These are phyloP conservation scores for Lerema accius DNA, from an alignment of 1,140 invertebrate genomes.

Conservation along the genomic window DNA sequence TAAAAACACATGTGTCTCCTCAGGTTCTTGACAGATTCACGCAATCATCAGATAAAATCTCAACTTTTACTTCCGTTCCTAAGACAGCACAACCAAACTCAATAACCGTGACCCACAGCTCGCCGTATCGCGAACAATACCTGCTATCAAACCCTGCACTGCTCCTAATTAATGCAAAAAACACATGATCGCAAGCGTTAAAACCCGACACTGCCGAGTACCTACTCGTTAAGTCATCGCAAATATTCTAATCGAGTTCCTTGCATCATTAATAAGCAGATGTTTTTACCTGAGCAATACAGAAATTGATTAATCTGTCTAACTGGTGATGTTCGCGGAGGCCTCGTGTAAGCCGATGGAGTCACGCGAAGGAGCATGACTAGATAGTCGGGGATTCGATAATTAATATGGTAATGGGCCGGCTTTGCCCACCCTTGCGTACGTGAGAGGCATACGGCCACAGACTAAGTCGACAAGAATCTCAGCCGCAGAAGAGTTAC, in stretches of 20 bases:
- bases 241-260: slow-evolving; percentile 29
- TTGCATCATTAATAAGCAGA: slow-evolving; percentile 42
- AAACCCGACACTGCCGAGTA: not conserved
- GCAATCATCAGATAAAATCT: no score
- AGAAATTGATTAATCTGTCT: slow-evolving; percentile 49
- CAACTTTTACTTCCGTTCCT: no score
- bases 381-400: slow-evolving; percentile 56
- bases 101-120: not conserved
- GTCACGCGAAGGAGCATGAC: slow-evolving; percentile 60
- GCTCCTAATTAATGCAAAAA: slow-evolving; percentile 29
- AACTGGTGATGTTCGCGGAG: slow-evolving; percentile 34
- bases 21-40: no score
- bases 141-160: not conserved
- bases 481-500: slow-evolving; percentile 1
- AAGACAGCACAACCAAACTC: not conserved
- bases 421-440: slow-evolving; percentile 59
- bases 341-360: slow-evolving; percentile 26
- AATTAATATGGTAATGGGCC: slow-evolving; percentile 75
- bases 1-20: no score
- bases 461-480: slow-evolving; percentile 35
- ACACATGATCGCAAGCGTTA: slow-evolving; percentile 22
- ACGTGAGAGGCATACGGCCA: slow-evolving; percentile 58
- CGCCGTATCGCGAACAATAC: not conserved
- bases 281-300: slow-evolving; percentile 40
- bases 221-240: slow-evolving; percentile 9